Base-by-base conservation (phyloP, 2,888 invertebrate genomes). In the Tetrapedia diversipes region DNA sequence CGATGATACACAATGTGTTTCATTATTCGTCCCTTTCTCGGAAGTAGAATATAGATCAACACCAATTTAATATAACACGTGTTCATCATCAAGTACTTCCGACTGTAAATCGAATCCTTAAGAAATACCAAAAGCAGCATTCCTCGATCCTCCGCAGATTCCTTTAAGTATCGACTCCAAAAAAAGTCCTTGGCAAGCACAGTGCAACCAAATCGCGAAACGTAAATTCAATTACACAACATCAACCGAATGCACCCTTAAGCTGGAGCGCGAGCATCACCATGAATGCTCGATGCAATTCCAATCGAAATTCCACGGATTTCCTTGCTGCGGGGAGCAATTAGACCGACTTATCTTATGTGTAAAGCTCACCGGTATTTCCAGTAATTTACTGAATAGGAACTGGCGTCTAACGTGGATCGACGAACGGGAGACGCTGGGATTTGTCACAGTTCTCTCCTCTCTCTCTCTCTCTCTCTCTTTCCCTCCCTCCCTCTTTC, bases 371-470 rank as follows among this genome's bases (percentile, higher is more conserved):
- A 7, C 51, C 32, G 60, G 57, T 27, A 65, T 70, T 64, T 60
- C 64, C 49, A 71, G 65, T 64, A 81, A 81, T 78, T 78, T 63
- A 75, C 64, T 43, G 80, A 80, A 77, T 63, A 51, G 68, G 57
- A 74, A 53, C 66, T 32, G 39, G 19, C 49, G 32, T 32, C 19
- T 54, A 49, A 54, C 37, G 45, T 45, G 32, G 32, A 51, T 66
- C 45, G 51, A 47, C 76, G 68, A 53, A 54, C 60, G 37, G 14
- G 32, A 39, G 22, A 29, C 56, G 49, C 53, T 79, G 81, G 77
- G 81, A 81, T 81, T 81, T 80, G 80, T 80, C 80, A 71, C 57
- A 37, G 24, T 24, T 47, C 59, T 47, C 57, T 27, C n/a, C n/a
- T n/a, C n/a, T n/a, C n/a, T n/a, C n/a, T n/a, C n/a, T n/a, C 45